Evolutionary conservation across 2,113 vertebrate species (phyloP), one percentile per base, ranked within the genome.

Genomic region (Sinocyclocheilus rhinocerous): DNA sequence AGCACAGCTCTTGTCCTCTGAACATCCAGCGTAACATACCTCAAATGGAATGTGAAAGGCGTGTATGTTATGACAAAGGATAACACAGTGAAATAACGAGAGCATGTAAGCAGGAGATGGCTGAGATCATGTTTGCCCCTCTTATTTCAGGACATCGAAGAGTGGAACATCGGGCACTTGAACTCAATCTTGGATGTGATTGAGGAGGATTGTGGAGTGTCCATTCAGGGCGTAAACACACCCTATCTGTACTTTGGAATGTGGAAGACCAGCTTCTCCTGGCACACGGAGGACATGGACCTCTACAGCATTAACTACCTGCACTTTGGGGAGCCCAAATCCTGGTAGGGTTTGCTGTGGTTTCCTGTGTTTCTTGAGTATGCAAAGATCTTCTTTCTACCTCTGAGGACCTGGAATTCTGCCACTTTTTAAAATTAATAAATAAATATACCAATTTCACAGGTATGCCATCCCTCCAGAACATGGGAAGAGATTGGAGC

Each of bases 281-380:
- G 98, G 98, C 98, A 99, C 92, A 99, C 97, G 0, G 98, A 99
- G 91, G 98, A 99, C 87, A 99, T 99, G 98, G 98, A 99, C 92
- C 96, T 99, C 79, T 99, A 99, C 93, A 99, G 97, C 94, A 99
- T 99, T 91, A 99, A 99, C 94, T 99, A 99, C 91, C 96, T 99
- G 42, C 98, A 99, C 91, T 99, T 99, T 55, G 98, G 97, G 89
- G 97, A 99, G 89, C 97, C 98, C 61, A 99, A 99, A 90, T 99
- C 97, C 90, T 99, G 98, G 97, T 96, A 94, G 97, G 96, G 5
- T 4, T 73, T 0, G 2, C 36, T 42, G 20, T 22, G 36, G 90
- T n/a, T 77, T 55, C 9, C 57, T 22, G 22, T 55, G 36, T 61
- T 24, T 63, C 33, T 42, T 80, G 1, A 20, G 50, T 20, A 77